phyloP scores from a whole-genome alignment of 1,140 invertebrate genomes.

The Orchesella cincta region DNA sequence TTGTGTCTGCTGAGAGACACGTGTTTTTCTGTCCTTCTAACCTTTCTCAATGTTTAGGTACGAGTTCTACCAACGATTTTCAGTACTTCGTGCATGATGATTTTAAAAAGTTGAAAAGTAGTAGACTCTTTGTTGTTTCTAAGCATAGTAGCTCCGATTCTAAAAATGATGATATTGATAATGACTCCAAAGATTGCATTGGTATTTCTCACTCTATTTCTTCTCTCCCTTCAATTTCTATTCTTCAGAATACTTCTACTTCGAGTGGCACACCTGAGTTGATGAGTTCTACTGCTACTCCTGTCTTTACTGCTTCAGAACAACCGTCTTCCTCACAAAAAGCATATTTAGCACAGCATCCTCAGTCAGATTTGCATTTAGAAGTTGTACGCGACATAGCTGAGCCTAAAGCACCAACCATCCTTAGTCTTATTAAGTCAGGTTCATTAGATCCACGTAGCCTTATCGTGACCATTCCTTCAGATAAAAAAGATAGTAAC shows the following conservation, averaged over 20 bases:
- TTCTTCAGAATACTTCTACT: background rate
- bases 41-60: background rate
- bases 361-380: background rate
- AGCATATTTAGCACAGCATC: background rate
- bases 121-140: too few species aligned
- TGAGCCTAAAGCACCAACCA: conserved; percentile 2
- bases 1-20: background rate
- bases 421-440: background rate
- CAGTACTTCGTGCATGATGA: too few species aligned
- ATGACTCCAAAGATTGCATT: too few species aligned
- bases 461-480: conserved; percentile 7
- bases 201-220: background rate
- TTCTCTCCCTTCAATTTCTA: background rate
- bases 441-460: background rate
- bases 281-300: background rate
- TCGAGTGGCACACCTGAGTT: background rate
- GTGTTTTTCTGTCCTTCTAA: background rate
- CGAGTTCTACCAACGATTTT: too few species aligned
- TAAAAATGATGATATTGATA: too few species aligned
- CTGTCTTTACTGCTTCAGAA: background rate
- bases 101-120: too few species aligned
- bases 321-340: background rate
- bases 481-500: background rate
- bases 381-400: background rate
- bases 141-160: too few species aligned